Evolutionary conservation across 2,113 vertebrate species (phyloP), one percentile per base, ranked within the genome.

Genomic region (Oncorhynchus mykiss): DNA sequence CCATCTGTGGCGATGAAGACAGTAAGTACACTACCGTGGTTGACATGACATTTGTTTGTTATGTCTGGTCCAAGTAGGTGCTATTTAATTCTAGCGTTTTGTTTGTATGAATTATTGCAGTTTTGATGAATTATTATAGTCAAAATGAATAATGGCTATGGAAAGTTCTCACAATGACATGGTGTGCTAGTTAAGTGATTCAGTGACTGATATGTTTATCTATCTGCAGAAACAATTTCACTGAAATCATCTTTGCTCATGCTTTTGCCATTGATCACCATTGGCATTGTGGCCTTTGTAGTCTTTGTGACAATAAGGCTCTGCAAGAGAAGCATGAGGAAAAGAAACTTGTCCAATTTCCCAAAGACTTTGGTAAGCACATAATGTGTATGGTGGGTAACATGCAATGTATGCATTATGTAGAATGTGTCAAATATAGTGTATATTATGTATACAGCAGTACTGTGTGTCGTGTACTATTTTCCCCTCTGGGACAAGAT

Each of bases 311-410:
- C 25, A 1, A 0, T 1, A 45, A 45, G 39, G 8, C 67, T 86
- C 82, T 84, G 8, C 11, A 18, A 3, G 12, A 20, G 39, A 2
- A 29, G 75, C 51, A 1, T 86, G 76, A 3, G 76, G 75, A 54
- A 0, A 1, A 13, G 5, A 54, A 1, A 0, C 3, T 3, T 1
- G 51, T 0, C 0, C 3, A 29, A 12, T 73, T 31, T 4, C 0
- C 81, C 74, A 0, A 1, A 3, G 0, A 0, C 0, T 67, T 60
- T 78, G 86, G 88, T 91, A 78, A 87, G 48, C 1, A 0, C 13
- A 20, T 8, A 57, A 57, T 57, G 39, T 45, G 9, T 45, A 45
- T 45, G 9, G 39, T 45, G 39, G 39, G 39, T 39, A 39, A 39
- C 39, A 2, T 39, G 39, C 39, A 39, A 39, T 39, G 39, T 39